These are phyloP conservation scores for Petroica traversi DNA, from an alignment of 2,113 vertebrate genomes.

Conservation along the genomic window DNA sequence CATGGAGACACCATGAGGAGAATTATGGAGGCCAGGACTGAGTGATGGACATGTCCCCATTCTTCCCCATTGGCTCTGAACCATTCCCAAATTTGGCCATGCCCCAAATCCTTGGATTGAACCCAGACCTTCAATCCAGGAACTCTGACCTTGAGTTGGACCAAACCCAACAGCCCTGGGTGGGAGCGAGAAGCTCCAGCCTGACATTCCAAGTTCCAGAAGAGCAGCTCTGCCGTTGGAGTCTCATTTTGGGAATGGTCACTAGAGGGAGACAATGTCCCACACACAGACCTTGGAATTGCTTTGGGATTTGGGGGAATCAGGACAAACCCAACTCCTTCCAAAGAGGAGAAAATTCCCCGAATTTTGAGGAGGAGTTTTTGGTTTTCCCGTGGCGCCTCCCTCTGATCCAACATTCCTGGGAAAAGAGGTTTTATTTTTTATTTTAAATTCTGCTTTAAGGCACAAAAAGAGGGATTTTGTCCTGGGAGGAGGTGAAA, in stretches of 20 bases:
- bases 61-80: not conserved
- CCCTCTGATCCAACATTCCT: rapidly evolving
- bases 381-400: not conserved
- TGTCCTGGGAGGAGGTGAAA: not conserved
- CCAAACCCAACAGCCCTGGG: rapidly evolving
- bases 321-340: rapidly evolving
- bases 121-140: not conserved
- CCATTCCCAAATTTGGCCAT: not conserved
- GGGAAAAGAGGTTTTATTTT: not conserved
- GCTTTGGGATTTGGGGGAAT: rapidly evolving
- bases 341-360: not conserved
- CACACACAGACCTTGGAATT: not conserved
- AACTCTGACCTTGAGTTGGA: rapidly evolving
- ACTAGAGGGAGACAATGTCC: conserved; percentile 25
- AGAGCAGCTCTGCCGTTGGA: not conserved
- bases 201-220: not conserved
- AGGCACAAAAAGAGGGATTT: not conserved
- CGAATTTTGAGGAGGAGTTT: not conserved
- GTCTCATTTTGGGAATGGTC: not conserved
- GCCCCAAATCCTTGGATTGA: not conserved
- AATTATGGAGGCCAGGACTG: not conserved
- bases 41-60: rapidly evolving
- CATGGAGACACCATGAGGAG: not conserved
- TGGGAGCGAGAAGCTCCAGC: not conserved
- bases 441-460: not conserved